A percentile compares a stretch with the other conserved stretches of the same genome.
Conservation (phyloP, 2,797 vertebrate species). For the Crypturellus tataupa region DNA sequence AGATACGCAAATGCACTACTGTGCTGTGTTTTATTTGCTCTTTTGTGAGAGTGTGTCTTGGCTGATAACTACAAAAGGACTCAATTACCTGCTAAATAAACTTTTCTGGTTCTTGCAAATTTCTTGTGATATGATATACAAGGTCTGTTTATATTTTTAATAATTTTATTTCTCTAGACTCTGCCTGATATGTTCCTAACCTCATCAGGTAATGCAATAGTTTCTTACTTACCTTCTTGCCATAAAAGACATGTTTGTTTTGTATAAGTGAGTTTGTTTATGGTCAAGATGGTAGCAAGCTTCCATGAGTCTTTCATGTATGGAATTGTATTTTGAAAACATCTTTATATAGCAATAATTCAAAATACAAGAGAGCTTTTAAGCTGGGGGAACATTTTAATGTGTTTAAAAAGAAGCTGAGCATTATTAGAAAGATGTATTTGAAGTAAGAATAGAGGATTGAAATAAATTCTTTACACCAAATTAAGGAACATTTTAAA, state of each 20-base stretch:
- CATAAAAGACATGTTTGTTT: not conserved
- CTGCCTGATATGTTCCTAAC: not conserved
- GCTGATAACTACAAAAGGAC: not conserved
- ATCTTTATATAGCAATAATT: not conserved
- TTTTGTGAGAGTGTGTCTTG: not conserved
- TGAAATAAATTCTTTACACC: not conserved
- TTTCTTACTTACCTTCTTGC: not conserved
- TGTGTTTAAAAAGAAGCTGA: not conserved
- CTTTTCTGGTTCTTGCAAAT: not conserved
- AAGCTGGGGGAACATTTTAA: not conserved
- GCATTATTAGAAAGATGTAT: not conserved
- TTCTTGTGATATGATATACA: not conserved
- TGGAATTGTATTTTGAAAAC: not conserved
- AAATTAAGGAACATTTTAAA: not conserved
- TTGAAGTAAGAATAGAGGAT: not conserved
- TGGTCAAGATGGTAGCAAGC: not conserved
- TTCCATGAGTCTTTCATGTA: not conserved
- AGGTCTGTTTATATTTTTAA: not conserved
- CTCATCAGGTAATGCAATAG: not conserved
- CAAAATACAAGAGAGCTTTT: not conserved
- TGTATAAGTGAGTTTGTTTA: not conserved
- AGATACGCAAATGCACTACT: not conserved
- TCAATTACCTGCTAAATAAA: not conserved
- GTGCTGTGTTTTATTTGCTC: not conserved
- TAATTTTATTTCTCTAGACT: not conserved